A percentile compares a stretch with the other conserved stretches of the same genome.
Evolutionary conservation across 2,113 vertebrate species (phyloP).

Genomic region (Tringa solitaria): DNA sequence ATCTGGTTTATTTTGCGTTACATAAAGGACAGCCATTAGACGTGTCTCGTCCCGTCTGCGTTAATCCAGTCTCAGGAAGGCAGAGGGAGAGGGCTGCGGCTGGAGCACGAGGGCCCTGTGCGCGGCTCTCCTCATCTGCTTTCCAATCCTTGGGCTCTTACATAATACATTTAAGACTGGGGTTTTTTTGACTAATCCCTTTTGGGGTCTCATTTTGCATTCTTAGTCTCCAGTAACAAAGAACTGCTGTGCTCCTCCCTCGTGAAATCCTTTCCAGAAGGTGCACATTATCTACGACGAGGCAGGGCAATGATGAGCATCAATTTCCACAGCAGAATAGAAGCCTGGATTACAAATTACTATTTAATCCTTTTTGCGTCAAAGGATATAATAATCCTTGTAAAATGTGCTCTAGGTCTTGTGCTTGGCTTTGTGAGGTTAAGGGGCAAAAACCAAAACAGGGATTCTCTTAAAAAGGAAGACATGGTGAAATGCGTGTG

Average conservation of each 20-base stretch:
- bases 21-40: slow-evolving; percentile 34
- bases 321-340: slow-evolving; percentile 39
- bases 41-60: neutral
- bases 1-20: slow-evolving; percentile 30
- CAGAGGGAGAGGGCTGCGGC: neutral
- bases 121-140: neutral
- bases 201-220: slow-evolving; percentile 37
- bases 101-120: neutral
- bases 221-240: slow-evolving; percentile 20
- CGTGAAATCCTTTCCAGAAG: slow-evolving; percentile 59
- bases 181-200: slow-evolving; percentile 22
- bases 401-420: slow-evolving; percentile 56
- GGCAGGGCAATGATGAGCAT: slow-evolving; percentile 38
- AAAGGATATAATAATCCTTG: slow-evolving; percentile 61
- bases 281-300: slow-evolving; percentile 30
- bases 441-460: slow-evolving; percentile 15
- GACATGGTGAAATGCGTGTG: neutral
- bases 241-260: neutral
- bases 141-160: slow-evolving; percentile 19
- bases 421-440: slow-evolving; percentile 23
- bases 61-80: neutral
- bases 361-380: slow-evolving; percentile 68
- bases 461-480: neutral
- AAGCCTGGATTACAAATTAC: slow-evolving; percentile 63
- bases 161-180: slow-evolving; percentile 36